Base-by-base conservation (phyloP, 1,140 invertebrate genomes). In the Stegodyphus mimosarum region DNA sequence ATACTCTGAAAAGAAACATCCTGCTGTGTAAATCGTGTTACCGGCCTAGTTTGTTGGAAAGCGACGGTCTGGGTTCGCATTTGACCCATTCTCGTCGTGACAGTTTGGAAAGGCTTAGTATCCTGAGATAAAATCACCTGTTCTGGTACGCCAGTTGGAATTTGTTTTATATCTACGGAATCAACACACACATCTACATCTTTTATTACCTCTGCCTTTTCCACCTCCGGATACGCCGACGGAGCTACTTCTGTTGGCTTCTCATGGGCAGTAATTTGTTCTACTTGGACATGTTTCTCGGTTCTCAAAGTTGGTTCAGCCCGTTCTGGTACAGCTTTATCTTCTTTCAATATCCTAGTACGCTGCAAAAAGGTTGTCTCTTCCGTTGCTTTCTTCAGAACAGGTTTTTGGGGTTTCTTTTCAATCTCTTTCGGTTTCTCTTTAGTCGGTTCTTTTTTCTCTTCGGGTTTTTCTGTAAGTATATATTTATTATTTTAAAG, bases 401-500 rank as follows among this genome's bases (percentile, higher is more conserved):
- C 18, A n/a, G 87, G 80, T 79, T 88, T 88, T 63, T 88, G 78
- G 11, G 87, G 75, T 15, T 84, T 86, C 3, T 83, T 64, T 49
- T 84, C 78, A 33, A 86, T 50, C 33, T 86, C 83, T 64, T 87
- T 87, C 78, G 74, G 33, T 49, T 78, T 64, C 66, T 87, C 81
- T 60, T 86, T 13, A 48, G 18, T 7, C 89, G 91, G 90, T 89
- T 91, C 88, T 51, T 84, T 64, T 89, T 90, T 70, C 72, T 84
- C 75, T 77, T 63, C 73, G 1, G 72, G 33, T 33, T 33, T 33
- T 33, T 33, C 33, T 33, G 3, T 1, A 33, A 33, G 33, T 33
- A 33, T 33, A 33, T 33, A 33, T 33, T 33, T 33, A 3, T 33
- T 33, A 33, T 33, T 33, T 33, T 33, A 33, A 33, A 33, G 3